Evolutionary conservation across 1,140 invertebrate species (phyloP).

Genomic region (Sycobia sp.): DNA sequence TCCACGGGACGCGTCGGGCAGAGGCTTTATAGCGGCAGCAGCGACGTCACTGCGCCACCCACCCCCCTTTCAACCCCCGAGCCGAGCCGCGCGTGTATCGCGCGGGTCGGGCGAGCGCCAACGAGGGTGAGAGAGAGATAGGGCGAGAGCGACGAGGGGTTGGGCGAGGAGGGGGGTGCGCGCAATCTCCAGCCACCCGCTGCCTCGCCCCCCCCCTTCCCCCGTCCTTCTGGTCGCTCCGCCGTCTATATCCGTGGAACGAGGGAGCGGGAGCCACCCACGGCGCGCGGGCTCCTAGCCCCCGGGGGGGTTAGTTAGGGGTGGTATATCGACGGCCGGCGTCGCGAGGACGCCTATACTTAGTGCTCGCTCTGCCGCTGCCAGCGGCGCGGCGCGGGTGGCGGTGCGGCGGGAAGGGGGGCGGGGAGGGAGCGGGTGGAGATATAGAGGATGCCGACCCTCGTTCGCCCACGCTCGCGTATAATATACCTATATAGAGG

Average conservation of each 20-base stretch:
- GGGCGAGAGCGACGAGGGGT: too few species aligned
- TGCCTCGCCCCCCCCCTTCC: neutral
- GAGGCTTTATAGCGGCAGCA: too few species aligned
- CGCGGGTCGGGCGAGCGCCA: neutral
- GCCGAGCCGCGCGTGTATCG: conserved; percentile 1
- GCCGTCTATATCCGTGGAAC: conserved; percentile 29
- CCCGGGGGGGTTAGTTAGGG: conserved; percentile 60
- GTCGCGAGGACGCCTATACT: conserved; percentile 63
- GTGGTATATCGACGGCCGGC: conserved; percentile 62
- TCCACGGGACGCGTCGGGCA: neutral
- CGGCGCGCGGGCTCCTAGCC: conserved; percentile 42
- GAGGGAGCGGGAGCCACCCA: conserved; percentile 26
- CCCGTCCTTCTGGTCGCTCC: conserved; percentile 31
- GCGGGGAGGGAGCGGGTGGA: neutral
- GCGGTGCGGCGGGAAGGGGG: neutral
- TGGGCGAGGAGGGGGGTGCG: too few species aligned
- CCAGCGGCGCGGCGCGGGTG: neutral
- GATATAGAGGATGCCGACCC: conserved; percentile 35
- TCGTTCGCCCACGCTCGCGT: conserved; percentile 43
- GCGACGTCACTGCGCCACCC: neutral
- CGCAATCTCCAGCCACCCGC: neutral
- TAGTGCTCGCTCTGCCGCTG: conserved; percentile 43
- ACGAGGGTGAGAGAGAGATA: neutral
- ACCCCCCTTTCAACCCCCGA: too few species aligned
- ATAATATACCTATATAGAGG: too few species aligned